Base-by-base conservation (phyloP, 1,140 invertebrate species). In the Thaumetopoea pityocampa region DNA sequence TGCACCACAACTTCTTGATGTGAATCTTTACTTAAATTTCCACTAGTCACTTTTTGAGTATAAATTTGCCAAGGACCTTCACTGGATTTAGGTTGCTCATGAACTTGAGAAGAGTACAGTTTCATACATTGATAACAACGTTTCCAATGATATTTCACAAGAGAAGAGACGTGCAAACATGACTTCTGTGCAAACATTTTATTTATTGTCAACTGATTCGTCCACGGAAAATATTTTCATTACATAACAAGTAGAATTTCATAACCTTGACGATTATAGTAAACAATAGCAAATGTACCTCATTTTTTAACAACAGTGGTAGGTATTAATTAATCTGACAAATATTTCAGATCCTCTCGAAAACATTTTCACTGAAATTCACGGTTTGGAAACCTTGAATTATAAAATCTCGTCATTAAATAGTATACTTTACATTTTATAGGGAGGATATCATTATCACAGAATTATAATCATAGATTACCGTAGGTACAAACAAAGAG, bases 1-100 rank as follows among this genome's bases (percentile, higher is more conserved):
- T 90, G 63, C 16, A 90, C 86, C 24, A 96, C 88, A 69, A 87
- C 84, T 22, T 87, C 71, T 74, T 97, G 95, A 67, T 92, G 88
- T 2, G 87, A 60, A 83, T 97, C 95, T 26, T 86, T 70, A 29
- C 45, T 65, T 17, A 84, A 67, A 29, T 87, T 64, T 0, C 90
- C 90, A 16, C 73, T 80, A 15, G 74, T 54, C 8, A 95, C 87
- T 77, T 89, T 91, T 33, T 87, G 61, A 18, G 87, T 63, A 28
- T 92, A 86, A 22, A 83, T 58, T 51, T 78, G 58, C 51, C 86
- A 57, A 3, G 90, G 90, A 16, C 87, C 80, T 57, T 73, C 60
- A 28, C 41, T 50, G 16, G 11, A 7, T 27, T 36, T 9, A 6
- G 47, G 40, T 36, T 62, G 37, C 23, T 60, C 54, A 27, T 61